Evolutionary conservation across 2,888 invertebrate species (phyloP).

Genomic region (Tenthredo scrophulariae): DNA sequence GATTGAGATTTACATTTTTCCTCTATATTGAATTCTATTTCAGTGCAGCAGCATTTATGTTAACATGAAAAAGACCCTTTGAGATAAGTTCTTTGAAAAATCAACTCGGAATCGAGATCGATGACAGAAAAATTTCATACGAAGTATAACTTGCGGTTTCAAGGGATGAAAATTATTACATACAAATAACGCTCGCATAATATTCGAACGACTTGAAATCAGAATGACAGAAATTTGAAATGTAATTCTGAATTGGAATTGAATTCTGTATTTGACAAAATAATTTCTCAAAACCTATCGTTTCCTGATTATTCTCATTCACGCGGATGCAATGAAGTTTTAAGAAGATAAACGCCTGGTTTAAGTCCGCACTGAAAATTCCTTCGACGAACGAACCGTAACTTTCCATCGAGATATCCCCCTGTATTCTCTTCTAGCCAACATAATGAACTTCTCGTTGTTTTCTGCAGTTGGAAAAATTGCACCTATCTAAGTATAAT

Average conservation of each 20-base stretch:
- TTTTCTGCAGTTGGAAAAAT: neutral
- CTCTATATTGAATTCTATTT: neutral
- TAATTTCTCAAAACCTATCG: neutral
- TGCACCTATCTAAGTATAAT: no score
- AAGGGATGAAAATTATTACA: neutral
- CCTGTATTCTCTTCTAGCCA: neutral
- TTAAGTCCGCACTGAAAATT: neutral
- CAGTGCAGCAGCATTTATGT: neutral
- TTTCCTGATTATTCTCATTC: neutral
- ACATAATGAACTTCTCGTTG: neutral
- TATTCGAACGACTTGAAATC: neutral
- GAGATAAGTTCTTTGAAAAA: neutral
- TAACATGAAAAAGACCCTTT: neutral
- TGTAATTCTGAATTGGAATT: neutral
- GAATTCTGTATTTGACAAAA: neutral
- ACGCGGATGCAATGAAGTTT: neutral
- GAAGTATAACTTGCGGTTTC: neutral
- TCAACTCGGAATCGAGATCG: neutral
- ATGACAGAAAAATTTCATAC: neutral
- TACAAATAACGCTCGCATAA: neutral
- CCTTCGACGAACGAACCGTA: neutral
- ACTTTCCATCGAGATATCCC: neutral
- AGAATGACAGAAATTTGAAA: neutral
- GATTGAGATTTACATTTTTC: neutral
- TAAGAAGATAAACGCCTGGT: neutral